Evolutionary conservation across 2,113 vertebrate species (phyloP).

Genomic region (Stigmatopora argus): DNA sequence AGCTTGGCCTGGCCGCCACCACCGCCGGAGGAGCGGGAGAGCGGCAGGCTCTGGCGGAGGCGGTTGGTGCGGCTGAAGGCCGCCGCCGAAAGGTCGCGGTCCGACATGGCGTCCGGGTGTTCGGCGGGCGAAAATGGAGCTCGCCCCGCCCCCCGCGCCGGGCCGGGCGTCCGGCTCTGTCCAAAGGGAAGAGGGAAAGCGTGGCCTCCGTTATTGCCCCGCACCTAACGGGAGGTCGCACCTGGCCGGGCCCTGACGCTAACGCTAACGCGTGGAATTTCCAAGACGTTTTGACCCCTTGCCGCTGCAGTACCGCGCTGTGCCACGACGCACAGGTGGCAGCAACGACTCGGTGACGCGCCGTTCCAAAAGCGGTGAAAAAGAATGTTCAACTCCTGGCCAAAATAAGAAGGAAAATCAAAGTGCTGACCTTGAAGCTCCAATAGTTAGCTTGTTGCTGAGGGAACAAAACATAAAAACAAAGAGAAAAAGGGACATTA

Average conservation of each 20-base stretch:
- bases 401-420: not conserved
- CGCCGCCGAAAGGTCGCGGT: conserved; percentile 81
- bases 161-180: conserved; percentile 86
- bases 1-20: conserved; percentile 91
- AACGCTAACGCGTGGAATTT: no score
- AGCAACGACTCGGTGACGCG: not conserved
- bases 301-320: not conserved
- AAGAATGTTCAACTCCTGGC: not conserved
- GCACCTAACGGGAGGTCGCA: no score
- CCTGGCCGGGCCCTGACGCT: no score
- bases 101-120: conserved; percentile 93
- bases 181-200: not conserved
- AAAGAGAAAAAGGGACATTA: conserved; percentile 34
- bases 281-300: no score
- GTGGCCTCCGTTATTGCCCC: no score
- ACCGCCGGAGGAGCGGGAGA: conserved; percentile 86
- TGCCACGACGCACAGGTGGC: not conserved
- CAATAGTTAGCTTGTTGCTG: conserved; percentile 94
- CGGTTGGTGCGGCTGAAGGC: conserved; percentile 96
- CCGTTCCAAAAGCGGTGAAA: no score
- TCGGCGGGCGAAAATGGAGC: conserved; percentile 90
- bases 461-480: not conserved
- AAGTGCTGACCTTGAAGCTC: conserved; percentile 97
- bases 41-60: conserved; percentile 91
- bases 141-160: conserved; percentile 82